Evolutionary conservation across 2,113 vertebrate species (phyloP), one percentile per base, ranked within the genome.

Genomic region (Neoarius graeffei): DNA sequence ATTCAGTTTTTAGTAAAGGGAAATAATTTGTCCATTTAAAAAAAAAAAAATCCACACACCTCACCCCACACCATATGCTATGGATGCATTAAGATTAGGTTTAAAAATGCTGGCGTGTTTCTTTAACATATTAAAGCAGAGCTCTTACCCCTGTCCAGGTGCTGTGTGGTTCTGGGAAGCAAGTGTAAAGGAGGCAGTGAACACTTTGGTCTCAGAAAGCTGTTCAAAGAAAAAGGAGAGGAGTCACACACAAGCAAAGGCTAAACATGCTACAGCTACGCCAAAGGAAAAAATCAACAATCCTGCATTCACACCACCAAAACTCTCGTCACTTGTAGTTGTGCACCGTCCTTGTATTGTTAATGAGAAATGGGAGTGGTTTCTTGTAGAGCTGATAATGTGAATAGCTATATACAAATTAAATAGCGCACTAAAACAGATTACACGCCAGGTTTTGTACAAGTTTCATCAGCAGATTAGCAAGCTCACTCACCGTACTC

Each of bases 151-250:
- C 89, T 96, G 96, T 83, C 95, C 95, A 90, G 96, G 85, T 85
- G 71, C 19, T 82, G 42, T 89, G n/a, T 96, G 96, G 90, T 96
- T 99, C 90, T 97, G 95, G 83, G 92, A 59, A 85, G 94, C 94
- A 83, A 93, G 92, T 91, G 94, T 96, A 93, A 96, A 96, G 17
- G 98, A 99, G 77, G 98, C 96, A 80, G 97, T 99, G 89, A 99
- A 99, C 66, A 99, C 97, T 94, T 99, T 99, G 82, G 98, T 98
- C 96, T 99, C 98, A 90, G 97, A 97, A 94, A 99, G 96, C 98
- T 99, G 92, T 85, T 89, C 83, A 60, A 83, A 9, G 4, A 10
- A 56, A 6, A 82, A 48, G 23, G 8, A 48, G 48, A 30, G 17
- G 20, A 76, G 15, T 25, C 19, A 74, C 10, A 56, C 17, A 11